These are phyloP conservation scores for Tenthredo amoena DNA, from an alignment of 2,888 invertebrate species.

Conservation along the genomic window DNA sequence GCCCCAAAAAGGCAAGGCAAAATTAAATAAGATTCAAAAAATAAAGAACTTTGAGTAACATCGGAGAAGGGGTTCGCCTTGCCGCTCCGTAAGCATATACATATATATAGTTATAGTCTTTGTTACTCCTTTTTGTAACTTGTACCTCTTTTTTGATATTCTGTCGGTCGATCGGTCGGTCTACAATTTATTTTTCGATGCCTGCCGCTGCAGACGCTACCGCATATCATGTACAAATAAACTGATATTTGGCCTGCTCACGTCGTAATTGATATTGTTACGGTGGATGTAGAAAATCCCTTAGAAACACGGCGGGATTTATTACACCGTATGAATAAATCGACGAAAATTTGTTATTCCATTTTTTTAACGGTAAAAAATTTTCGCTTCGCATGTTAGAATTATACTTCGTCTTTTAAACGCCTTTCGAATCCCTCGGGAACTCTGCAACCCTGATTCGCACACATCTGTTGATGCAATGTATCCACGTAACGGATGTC, in stretches of 20 bases:
- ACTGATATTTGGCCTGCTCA: background rate
- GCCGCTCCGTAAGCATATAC: background rate
- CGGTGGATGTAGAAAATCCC: background rate
- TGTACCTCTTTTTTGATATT: slow-evolving; percentile 8
- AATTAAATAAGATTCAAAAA: slow-evolving; percentile 50
- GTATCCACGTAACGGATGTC: slow-evolving; percentile 20
- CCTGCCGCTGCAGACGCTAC: background rate
- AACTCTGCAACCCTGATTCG: background rate
- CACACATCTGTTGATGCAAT: slow-evolving; percentile 17
- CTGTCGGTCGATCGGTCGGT: background rate
- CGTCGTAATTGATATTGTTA: slow-evolving; percentile 30
- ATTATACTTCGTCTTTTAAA: background rate
- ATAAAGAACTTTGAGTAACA: slow-evolving; percentile 18
- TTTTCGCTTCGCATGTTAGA: background rate
- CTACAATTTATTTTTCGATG: slow-evolving; percentile 25
- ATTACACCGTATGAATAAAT: background rate
- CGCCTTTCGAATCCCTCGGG: slow-evolving; percentile 5
- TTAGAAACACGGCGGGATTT: background rate
- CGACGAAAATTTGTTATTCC: background rate
- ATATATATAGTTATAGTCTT: background rate
- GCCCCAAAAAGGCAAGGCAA: slow-evolving; percentile 43
- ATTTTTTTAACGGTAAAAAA: background rate
- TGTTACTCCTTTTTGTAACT: background rate
- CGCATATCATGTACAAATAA: background rate
- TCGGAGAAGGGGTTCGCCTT: slow-evolving; percentile 11